These are phyloP conservation scores for Drosophila pegasa DNA, from an alignment of 2,888 invertebrate genomes.

Conservation along the genomic window DNA sequence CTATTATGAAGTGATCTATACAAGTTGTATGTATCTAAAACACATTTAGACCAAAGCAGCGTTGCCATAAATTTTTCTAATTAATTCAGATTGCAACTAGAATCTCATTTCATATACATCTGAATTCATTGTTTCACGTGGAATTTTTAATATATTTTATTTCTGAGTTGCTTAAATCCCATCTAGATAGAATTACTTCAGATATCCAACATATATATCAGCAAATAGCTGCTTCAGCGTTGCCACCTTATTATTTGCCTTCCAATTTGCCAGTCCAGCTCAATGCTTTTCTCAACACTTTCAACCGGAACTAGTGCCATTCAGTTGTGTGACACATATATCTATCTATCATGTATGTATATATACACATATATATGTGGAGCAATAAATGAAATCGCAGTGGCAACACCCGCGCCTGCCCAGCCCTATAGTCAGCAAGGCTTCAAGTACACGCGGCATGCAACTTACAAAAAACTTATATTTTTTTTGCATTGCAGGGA, in stretches of 20 bases:
- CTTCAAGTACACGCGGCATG: slow-evolving; percentile 71
- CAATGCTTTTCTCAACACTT: neutral
- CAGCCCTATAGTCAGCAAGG: neutral
- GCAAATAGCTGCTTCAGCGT: neutral
- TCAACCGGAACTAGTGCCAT: neutral
- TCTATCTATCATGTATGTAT: neutral
- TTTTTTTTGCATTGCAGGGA: slow-evolving; percentile 69
- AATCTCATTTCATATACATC: too few species aligned
- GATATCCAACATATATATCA: neutral
- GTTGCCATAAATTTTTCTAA: too few species aligned
- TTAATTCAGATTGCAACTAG: too few species aligned
- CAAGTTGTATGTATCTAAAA: neutral
- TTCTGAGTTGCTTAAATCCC: too few species aligned
- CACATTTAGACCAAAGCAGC: neutral
- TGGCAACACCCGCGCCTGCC: slow-evolving; percentile 14
- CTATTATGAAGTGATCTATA: neutral
- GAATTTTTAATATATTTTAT: too few species aligned
- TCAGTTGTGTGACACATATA: neutral
- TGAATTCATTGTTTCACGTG: too few species aligned
- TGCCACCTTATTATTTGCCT: neutral
- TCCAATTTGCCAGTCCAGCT: neutral
- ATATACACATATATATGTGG: neutral
- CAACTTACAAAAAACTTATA: slow-evolving; percentile 50
- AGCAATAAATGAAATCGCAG: neutral
- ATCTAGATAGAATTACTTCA: neutral